phyloP scores from a whole-genome alignment of 2,113 vertebrate genomes.

The Charina bottae region DNA sequence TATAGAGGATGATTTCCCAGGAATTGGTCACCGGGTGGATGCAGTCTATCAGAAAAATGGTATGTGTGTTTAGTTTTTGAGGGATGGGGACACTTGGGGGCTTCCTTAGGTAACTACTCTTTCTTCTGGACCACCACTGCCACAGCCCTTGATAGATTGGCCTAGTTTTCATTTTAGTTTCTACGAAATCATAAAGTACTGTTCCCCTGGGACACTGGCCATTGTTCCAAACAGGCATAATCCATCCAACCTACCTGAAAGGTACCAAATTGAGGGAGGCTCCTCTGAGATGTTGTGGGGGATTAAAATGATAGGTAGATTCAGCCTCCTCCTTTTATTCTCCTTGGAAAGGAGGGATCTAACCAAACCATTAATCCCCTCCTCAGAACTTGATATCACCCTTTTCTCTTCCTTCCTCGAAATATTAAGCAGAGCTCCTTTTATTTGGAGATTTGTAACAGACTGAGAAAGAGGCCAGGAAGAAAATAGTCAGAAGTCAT shows the following conservation, averaged over 20 bases:
- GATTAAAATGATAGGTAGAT: background rate
- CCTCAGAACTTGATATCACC: background rate
- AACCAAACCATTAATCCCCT: background rate
- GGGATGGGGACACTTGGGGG: background rate
- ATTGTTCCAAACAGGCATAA: background rate
- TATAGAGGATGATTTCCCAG: constrained; percentile 87
- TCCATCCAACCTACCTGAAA: background rate
- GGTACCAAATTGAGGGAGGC: background rate
- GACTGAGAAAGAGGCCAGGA: background rate
- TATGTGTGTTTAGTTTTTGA: constrained; percentile 54
- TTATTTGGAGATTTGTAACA: background rate
- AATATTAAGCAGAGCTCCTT: background rate
- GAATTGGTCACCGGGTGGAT: constrained; percentile 88
- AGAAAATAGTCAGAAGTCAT: background rate
- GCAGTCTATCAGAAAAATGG: constrained; percentile 85
- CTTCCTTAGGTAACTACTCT: background rate
- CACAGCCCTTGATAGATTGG: background rate
- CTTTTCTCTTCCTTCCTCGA: background rate
- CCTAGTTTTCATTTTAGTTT: background rate
- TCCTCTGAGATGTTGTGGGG: background rate
- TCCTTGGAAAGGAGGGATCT: background rate
- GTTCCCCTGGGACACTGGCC: background rate
- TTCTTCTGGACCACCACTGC: background rate
- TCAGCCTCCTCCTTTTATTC: background rate
- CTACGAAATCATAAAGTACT: background rate